Evolutionary conservation across 1,140 invertebrate genomes (phyloP).

Genomic region (Magallana angulata): DNA sequence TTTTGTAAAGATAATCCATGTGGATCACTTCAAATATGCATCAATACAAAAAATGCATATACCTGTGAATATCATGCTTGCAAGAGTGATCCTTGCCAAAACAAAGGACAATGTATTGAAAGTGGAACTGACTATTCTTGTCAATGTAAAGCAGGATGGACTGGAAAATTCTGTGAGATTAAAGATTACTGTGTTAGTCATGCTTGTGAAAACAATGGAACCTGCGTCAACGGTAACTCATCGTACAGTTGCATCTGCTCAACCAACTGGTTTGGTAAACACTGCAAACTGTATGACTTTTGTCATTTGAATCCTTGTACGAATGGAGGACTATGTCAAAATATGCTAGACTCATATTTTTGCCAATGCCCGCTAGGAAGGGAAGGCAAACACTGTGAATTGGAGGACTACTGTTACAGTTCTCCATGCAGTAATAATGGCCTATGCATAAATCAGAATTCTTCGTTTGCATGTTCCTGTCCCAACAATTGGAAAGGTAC

Average conservation of each 20-base stretch:
- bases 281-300: slow-evolving; percentile 38
- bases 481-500: slow-evolving; percentile 30
- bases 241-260: slow-evolving; percentile 28
- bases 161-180: slow-evolving; percentile 23
- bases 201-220: slow-evolving; percentile 29
- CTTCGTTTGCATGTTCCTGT: slow-evolving; percentile 9
- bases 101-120: slow-evolving; percentile 40
- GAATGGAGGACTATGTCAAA: slow-evolving; percentile 36
- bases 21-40: slow-evolving; percentile 86
- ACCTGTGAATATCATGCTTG: slow-evolving; percentile 91
- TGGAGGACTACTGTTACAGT: neutral
- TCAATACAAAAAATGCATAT: slow-evolving; percentile 84
- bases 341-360: slow-evolving; percentile 17
- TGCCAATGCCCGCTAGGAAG: slow-evolving; percentile 34
- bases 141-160: slow-evolving; percentile 29
- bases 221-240: neutral
- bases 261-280: slow-evolving; percentile 8
- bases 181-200: slow-evolving; percentile 9
- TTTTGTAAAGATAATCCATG: slow-evolving; percentile 86
- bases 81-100: slow-evolving; percentile 87
- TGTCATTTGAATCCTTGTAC: slow-evolving; percentile 21
- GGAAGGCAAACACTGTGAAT: slow-evolving; percentile 26
- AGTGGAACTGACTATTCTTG: slow-evolving; percentile 36
- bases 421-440: neutral
- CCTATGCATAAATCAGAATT: slow-evolving; percentile 7